Evolutionary conservation across 2,797 vertebrate species (phyloP).

Genomic region (Hemitrygon akajei): DNA sequence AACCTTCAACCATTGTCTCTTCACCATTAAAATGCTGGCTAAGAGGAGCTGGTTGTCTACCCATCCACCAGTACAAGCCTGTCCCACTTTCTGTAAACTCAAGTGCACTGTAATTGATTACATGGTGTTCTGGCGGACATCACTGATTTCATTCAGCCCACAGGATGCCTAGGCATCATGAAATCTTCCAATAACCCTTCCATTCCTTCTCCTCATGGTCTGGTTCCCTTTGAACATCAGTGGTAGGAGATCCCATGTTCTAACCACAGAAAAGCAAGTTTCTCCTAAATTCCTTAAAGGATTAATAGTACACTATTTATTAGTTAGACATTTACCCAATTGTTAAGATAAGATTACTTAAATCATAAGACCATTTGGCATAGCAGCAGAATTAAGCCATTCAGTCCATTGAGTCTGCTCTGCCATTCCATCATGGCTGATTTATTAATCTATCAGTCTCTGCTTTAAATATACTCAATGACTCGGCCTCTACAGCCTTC

Average conservation of each 20-base stretch:
- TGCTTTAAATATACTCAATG: no score
- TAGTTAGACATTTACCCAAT: not conserved
- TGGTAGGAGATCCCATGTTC: no score
- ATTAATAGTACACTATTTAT: not conserved
- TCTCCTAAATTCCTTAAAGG: not conserved
- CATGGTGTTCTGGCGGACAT: not conserved
- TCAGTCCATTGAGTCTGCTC: no score
- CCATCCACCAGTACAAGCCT: not conserved
- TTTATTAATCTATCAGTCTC: no score
- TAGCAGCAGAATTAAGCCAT: no score
- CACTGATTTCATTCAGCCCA: not conserved
- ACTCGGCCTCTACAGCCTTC: no score
- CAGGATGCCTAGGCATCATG: no score
- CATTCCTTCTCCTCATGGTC: not conserved
- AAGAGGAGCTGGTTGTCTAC: not conserved
- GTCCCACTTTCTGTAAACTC: not conserved
- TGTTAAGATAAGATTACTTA: not conserved
- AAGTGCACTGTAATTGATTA: not conserved
- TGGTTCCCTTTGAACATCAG: not conserved
- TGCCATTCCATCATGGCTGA: no score
- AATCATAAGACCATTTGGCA: no score
- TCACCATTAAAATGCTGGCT: not conserved
- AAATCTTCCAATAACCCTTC: not conserved
- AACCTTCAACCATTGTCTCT: no score
- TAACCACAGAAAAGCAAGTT: not conserved